These are phyloP conservation scores for Chamaetylas fuelleborni DNA, from an alignment of 2,113 vertebrate genomes.

Conservation along the genomic window DNA sequence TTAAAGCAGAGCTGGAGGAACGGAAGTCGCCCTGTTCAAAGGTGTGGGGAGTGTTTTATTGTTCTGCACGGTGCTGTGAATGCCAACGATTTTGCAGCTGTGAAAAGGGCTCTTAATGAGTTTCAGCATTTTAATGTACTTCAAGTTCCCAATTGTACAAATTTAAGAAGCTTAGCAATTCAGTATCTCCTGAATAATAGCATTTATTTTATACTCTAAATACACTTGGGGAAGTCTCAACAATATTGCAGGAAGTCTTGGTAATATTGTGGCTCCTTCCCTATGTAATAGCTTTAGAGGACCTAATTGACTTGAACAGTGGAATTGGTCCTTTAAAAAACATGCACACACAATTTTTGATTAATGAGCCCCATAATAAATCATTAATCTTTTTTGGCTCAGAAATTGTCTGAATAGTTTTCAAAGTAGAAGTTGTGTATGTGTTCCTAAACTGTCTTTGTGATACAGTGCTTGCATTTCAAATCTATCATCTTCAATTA, in stretches of 20 bases:
- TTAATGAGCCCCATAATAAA: slow-evolving; percentile 80
- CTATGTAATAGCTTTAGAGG: slow-evolving; percentile 70
- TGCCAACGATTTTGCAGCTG: slow-evolving; percentile 62
- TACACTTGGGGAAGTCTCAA: slow-evolving; percentile 72
- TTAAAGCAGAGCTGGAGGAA: slow-evolving; percentile 39
- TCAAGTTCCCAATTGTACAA: slow-evolving; percentile 75
- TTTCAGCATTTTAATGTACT: slow-evolving; percentile 77
- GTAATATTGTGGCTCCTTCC: slow-evolving; percentile 67
- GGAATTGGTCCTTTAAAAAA: slow-evolving; percentile 64
- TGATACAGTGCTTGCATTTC: slow-evolving; percentile 36
- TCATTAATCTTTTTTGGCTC: slow-evolving; percentile 78
- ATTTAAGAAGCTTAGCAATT: slow-evolving; percentile 79
- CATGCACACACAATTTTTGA: slow-evolving; percentile 65
- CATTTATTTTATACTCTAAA: slow-evolving; percentile 77
- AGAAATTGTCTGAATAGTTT: slow-evolving; percentile 60
- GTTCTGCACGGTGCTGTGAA: slow-evolving; percentile 59
- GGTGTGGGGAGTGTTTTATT: slow-evolving; percentile 61
- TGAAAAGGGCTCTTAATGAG: slow-evolving; percentile 75
- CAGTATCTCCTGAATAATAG: slow-evolving; percentile 75
- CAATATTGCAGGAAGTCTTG: slow-evolving; percentile 72
- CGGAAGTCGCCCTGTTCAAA: slow-evolving; percentile 35
- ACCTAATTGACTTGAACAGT: slow-evolving; percentile 76
- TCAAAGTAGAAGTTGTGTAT: slow-evolving; percentile 24
- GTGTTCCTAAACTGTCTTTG: slow-evolving; percentile 44
- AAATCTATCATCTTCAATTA: slow-evolving; percentile 38